Evolutionary conservation across 2,113 vertebrate genomes (phyloP), one percentile per base, ranked within the genome.

Genomic region (Callionymus lyra): DNA sequence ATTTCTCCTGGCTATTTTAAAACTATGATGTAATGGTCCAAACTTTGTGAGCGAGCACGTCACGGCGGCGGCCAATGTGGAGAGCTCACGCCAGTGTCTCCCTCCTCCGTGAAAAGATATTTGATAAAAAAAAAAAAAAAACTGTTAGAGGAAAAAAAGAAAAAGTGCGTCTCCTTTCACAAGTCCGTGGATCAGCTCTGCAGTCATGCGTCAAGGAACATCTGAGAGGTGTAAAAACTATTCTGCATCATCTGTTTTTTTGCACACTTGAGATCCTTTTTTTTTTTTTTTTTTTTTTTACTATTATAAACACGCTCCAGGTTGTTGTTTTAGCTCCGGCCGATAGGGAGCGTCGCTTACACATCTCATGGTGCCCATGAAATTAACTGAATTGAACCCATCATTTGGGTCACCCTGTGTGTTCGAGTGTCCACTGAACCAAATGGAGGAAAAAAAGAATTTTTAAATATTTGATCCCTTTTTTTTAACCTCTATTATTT

Each of bases 321-420:
- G 6, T 13, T 38, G 27, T 53, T 44, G 33, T 34, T 38, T 19
- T 34, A 83, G 65, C 76, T 74, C 56, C 74, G 64, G 76, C 87
- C 87, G 84, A 88, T 70, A 89, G 85, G 81, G 86, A 84, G 84
- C 85, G 88, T 72, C 75, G 72, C 67, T 59, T 39, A 77, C 38
- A 67, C 67, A 59, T 53, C 44, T 48, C 47, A 40, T 46, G 47
- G 53, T 37, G 58, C 47, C 49, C 68, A 53, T 72, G 61, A 76
- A 74, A 66, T 75, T 73, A 78, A 70, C 68, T 81, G 59, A 68
- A 69, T 34, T 73, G 67, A 77, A 81, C 70, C 54, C 60, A 54
- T 53, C 51, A 38, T 34, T 17, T 55, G 47, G 59, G 49, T 51
- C 60, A 64, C 38, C 47, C 53, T 63, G 52, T 35, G 49, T 18